Evolutionary conservation across 1,140 invertebrate species (phyloP), one percentile per base, ranked within the genome.

Genomic region (Acyrthosiphon pisum): DNA sequence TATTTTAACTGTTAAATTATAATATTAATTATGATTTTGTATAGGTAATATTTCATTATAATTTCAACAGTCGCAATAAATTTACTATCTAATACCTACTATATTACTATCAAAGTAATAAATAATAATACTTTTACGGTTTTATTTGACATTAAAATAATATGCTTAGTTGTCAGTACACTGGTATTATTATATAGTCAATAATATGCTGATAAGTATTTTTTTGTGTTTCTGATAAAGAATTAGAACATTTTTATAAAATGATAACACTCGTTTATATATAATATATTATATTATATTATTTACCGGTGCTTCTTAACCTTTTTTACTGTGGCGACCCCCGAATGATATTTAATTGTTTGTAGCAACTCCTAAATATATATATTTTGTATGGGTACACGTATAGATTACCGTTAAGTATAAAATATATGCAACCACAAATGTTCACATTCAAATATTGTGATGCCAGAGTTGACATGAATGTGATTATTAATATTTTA

Each of bases 141-240:
- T 68, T 1, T 18, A n/a, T 76, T 76, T 76, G 30, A 76, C 60
- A n/a, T 76, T 76, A 35, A 6, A n/a, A 53, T 50, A 48, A 18
- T 60, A 30, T 18, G 11, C 11, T n/a, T 20, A n/a, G 60, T 76
- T 18, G 30, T n/a, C n/a, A 35, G 14, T n/a, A 35, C 18, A 76
- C 60, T 76, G 60, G 50, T 50, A 14, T 4, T n/a, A 68, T 68
- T 68, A 68, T 6, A 7, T 6, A 46, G 30, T 68, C 14, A n/a
- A 76, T 76, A n/a, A 76, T 76, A n/a, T 35, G 60, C 60, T 76
- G 60, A 76, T 76, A 76, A 76, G 60, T 76, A n/a, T 76, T 76
- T 76, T 76, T 76, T 76, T n/a, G n/a, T 76, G n/a, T n/a, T 76
- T n/a, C 14, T 76, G 60, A 76, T 76, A 76, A 76, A 35, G n/a